phyloP scores from a whole-genome alignment of 2,113 vertebrate species.

The Mesembrinibis cayennensis region DNA sequence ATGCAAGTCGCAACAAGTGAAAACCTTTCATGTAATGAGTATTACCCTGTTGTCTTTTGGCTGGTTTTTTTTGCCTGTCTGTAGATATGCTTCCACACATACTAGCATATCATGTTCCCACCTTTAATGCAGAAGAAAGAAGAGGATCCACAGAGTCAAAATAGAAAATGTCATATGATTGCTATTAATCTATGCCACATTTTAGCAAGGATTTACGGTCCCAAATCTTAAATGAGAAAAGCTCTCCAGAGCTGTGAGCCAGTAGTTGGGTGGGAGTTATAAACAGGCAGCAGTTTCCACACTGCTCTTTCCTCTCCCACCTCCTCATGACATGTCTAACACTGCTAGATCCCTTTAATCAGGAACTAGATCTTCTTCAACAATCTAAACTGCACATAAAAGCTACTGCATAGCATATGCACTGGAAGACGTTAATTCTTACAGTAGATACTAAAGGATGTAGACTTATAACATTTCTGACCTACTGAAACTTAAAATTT shows the following conservation, averaged over 20 bases:
- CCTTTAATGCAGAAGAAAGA: not conserved
- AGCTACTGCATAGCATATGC: not conserved
- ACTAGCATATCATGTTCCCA: not conserved
- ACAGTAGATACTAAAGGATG: not conserved
- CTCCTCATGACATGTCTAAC: not conserved
- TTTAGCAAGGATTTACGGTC: not conserved
- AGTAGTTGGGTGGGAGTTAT: not conserved
- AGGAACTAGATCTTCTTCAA: not conserved
- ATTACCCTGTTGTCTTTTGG: not conserved
- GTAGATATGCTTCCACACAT: not conserved
- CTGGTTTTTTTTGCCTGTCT: rapidly evolving
- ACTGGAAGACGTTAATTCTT: not conserved
- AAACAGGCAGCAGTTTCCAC: not conserved
- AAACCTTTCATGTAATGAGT: not conserved
- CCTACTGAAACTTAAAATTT: not conserved
- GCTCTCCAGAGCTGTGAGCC: not conserved
- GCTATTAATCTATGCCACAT: not conserved
- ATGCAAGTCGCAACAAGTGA: not conserved
- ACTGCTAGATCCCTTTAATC: not conserved
- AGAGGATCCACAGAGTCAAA: not conserved
- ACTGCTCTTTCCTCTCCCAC: not conserved
- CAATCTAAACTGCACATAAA: not conserved
- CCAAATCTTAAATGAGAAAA: not conserved
- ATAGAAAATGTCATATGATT: not conserved
- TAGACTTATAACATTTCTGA: not conserved